Conservation (phyloP, 1,140 invertebrate species). For the Apis florea region DNA sequence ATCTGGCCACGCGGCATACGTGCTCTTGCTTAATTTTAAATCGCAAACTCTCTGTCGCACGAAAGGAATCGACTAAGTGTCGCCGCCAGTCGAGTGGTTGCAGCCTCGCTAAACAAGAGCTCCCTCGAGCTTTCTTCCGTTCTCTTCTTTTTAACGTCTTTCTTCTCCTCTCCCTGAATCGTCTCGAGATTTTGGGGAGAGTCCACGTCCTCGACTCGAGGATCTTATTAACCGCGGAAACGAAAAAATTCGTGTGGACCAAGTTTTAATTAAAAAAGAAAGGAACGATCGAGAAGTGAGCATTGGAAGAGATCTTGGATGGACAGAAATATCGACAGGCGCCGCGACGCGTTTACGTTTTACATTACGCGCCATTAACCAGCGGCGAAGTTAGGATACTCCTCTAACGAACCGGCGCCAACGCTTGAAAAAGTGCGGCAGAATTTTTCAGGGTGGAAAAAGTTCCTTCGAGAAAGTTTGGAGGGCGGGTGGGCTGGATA, state of each 20-base stretch:
- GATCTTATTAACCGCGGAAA: not conserved
- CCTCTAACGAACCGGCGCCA: slow-evolving; percentile 55
- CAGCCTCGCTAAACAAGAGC: slow-evolving; percentile 30
- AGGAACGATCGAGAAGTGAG: too few relatives aligned
- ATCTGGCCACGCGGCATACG: not conserved
- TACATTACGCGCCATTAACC: slow-evolving; percentile 46
- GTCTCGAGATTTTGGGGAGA: not conserved
- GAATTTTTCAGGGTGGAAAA: slow-evolving; percentile 27
- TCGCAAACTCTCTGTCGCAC: slow-evolving; percentile 8
- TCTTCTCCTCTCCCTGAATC: too few relatives aligned
- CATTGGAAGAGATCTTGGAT: too few relatives aligned
- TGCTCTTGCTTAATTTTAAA: not conserved
- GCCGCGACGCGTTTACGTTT: not conserved
- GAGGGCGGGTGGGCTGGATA: not conserved
- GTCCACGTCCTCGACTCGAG: not conserved
- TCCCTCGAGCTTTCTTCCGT: slow-evolving; percentile 1
- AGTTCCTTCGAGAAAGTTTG: slow-evolving; percentile 8
- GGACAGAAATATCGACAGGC: slow-evolving; percentile 29
- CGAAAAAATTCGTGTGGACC: too few relatives aligned
- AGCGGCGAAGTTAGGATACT: slow-evolving; percentile 37
- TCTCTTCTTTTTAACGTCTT: not conserved
- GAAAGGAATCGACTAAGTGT: slow-evolving; percentile 20
- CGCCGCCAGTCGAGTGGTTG: slow-evolving; percentile 15
- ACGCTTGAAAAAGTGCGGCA: slow-evolving; percentile 50
- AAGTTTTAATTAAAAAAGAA: too few relatives aligned